These are phyloP conservation scores for Alca torda DNA, from an alignment of 2,797 vertebrate genomes.

Conservation along the genomic window DNA sequence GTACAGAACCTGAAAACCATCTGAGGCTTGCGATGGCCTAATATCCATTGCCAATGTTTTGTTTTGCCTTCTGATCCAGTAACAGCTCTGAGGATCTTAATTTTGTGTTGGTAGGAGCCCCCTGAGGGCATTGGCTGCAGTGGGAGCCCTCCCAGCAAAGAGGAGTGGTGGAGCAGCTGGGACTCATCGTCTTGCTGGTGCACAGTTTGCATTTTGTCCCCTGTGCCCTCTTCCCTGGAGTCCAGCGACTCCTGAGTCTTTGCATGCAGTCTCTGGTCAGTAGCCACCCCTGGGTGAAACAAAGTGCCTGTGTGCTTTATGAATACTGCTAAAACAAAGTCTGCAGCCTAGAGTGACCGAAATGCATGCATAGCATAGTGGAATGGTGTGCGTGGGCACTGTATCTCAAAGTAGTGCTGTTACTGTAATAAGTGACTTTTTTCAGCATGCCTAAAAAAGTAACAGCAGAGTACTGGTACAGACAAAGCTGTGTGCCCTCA, in stretches of 20 bases:
- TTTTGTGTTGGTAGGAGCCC: not conserved
- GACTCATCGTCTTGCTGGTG: not conserved
- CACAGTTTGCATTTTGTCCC: not conserved
- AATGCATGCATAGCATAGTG: not conserved
- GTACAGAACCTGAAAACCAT: not conserved
- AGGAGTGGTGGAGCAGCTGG: not conserved
- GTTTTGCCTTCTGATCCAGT: not conserved
- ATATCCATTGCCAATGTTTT: accelerated
- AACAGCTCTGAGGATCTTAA: not conserved
- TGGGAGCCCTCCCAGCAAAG: not conserved
- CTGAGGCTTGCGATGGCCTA: not conserved
- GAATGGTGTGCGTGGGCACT: not conserved
- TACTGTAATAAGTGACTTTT: conserved; percentile 15
- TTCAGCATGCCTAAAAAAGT: conserved; percentile 26
- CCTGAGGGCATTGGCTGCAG: not conserved
- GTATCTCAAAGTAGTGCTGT: not conserved
- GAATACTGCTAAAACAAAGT: conserved; percentile 15
- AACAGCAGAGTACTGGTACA: not conserved
- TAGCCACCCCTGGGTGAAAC: not conserved
- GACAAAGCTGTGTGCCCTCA: conserved; percentile 11
- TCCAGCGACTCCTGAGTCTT: not conserved
- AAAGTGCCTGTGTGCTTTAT: not conserved
- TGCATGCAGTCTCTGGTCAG: not conserved
- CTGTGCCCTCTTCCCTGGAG: not conserved
- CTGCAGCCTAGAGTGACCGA: not conserved